These are phyloP conservation scores for Harmothoe impar DNA, from an alignment of 2,888 invertebrate genomes.

Conservation along the genomic window DNA sequence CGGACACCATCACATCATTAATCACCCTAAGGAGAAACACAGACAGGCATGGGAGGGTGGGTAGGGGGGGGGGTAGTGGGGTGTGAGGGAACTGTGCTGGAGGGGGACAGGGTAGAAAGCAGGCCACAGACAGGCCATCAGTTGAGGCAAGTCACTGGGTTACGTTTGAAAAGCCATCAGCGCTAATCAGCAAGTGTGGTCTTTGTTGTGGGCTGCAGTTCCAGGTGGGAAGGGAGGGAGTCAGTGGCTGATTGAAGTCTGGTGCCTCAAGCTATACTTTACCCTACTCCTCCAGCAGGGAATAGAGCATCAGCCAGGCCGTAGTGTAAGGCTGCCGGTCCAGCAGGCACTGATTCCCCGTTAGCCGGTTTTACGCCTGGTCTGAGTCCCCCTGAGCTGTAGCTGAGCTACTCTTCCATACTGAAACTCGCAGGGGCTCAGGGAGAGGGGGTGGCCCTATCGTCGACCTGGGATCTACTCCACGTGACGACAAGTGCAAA, in stretches of 20 bases:
- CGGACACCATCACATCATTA: conserved; percentile 39
- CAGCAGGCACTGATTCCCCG: conserved; percentile 9
- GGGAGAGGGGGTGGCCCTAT: too few species aligned
- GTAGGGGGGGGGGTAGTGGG: neutral
- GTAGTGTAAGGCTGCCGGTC: neutral
- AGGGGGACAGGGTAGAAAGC: neutral
- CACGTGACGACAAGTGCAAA: conserved; percentile 52
- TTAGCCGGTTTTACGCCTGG: neutral
- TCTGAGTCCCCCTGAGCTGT: too few species aligned
- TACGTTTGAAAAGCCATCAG: conserved; percentile 33
- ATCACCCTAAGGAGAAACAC: conserved; percentile 26
- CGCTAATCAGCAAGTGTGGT: conserved; percentile 1
- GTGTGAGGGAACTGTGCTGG: neutral
- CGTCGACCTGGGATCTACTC: neutral
- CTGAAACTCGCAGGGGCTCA: too few species aligned
- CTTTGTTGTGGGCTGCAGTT: conserved; percentile 19
- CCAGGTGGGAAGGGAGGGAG: neutral
- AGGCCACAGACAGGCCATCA: neutral
- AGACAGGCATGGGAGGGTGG: neutral
- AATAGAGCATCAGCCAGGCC: neutral
- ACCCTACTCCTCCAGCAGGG: neutral
- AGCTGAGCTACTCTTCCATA: too few species aligned
- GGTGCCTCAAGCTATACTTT: too few species aligned
- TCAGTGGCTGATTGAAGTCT: neutral
- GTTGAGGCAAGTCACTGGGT: conserved; percentile 32